phyloP scores from a whole-genome alignment of 2,113 vertebrate genomes.

The Centrocercus urophasianus region DNA sequence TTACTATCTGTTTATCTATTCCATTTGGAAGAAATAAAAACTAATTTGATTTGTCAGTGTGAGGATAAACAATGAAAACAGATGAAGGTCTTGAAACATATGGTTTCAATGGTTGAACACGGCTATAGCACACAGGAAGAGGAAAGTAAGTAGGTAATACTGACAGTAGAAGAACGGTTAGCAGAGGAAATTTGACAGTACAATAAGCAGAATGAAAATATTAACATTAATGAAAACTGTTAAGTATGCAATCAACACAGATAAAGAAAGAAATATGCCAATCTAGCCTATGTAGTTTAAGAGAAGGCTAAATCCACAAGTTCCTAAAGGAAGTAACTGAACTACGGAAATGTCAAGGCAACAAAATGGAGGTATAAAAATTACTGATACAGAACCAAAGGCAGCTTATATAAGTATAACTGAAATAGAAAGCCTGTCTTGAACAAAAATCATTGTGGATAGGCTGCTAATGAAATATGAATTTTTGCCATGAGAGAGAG shows the following conservation, averaged over 20 bases:
- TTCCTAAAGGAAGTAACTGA: not conserved
- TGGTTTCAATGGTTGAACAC: not conserved
- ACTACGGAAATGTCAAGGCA: not conserved
- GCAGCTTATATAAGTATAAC: not conserved
- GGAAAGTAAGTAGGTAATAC: not conserved
- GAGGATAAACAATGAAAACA: not conserved
- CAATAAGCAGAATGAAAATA: constrained; percentile 37
- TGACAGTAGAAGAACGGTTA: constrained; percentile 3
- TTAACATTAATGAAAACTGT: constrained; percentile 25
- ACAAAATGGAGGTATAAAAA: not conserved
- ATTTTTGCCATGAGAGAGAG: not conserved
- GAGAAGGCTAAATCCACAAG: not conserved
- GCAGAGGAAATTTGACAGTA: constrained; percentile 29
- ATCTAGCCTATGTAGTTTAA: not conserved
- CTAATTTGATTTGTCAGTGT: not conserved
- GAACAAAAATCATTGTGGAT: not conserved
- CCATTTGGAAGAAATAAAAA: not conserved
- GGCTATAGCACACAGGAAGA: not conserved
- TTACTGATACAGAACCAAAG: not conserved
- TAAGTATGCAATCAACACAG: constrained; percentile 25
- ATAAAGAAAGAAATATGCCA: not conserved
- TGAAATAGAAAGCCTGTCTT: not conserved
- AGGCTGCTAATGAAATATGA: not conserved
- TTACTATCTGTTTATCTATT: not conserved
- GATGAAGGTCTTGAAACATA: not conserved